Evolutionary conservation across 30 jellyfish, hydroid and myxozoan species (phyloP).

Genomic region (Chironex yamaguchii): DNA sequence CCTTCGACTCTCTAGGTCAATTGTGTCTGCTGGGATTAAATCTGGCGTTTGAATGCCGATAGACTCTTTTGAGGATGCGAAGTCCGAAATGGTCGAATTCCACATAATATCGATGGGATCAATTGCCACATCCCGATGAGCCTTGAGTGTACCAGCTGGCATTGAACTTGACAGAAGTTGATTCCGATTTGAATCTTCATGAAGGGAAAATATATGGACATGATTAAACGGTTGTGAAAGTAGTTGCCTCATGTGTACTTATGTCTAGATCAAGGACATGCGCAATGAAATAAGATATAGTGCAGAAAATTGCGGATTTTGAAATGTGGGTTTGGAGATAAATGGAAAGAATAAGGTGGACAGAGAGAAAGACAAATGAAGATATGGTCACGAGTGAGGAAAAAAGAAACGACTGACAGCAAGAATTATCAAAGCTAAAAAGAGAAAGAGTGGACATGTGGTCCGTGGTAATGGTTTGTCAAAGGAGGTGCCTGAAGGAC

Average conservation of each 20-base stretch:
- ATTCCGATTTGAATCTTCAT: background rate
- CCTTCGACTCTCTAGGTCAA: background rate
- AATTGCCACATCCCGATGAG: slow-evolving; percentile 53
- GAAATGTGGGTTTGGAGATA: background rate
- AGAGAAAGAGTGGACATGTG: no score
- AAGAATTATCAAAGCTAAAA: no score
- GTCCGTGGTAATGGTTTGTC: no score
- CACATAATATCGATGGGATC: slow-evolving; percentile 40
- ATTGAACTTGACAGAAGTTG: slow-evolving; percentile 66
- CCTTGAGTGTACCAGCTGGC: slow-evolving; percentile 25
- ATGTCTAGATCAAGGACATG: no score
- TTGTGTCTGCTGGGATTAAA: background rate
- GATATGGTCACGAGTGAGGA: background rate
- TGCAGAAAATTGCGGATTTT: no score
- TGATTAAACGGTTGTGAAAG: background rate
- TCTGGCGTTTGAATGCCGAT: background rate
- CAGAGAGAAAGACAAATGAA: background rate
- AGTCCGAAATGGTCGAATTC: slow-evolving; percentile 30
- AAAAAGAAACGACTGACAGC: background rate
- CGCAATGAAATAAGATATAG: no score
- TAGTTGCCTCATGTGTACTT: background rate
- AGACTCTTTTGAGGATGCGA: background rate
- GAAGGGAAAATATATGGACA: no score
- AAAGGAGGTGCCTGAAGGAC: no score
- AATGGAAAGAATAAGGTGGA: background rate